Evolutionary conservation across 2,888 invertebrate genomes (phyloP).

Genomic region (Caenorhabditis doughertyi): DNA sequence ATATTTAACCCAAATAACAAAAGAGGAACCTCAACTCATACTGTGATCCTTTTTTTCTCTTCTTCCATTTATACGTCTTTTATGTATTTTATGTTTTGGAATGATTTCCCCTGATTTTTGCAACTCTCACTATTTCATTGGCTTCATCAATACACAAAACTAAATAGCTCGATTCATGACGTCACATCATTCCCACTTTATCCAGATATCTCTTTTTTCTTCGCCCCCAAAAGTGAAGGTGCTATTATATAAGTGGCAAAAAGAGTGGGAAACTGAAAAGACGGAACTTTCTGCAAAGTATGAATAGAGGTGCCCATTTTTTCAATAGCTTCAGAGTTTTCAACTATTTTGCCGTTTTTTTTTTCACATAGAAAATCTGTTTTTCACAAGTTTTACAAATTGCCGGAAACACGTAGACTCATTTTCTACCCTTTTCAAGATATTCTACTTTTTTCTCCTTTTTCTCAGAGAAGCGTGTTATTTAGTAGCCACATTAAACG

Average conservation of each 20-base stretch:
- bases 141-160: constrained; percentile 18
- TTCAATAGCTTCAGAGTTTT: constrained; percentile 16
- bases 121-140: constrained; percentile 4
- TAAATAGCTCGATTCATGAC: constrained; percentile 36
- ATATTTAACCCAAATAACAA: constrained; percentile 59
- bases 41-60: constrained; percentile 44
- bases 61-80: neutral
- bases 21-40: constrained; percentile 52
- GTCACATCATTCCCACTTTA: constrained; percentile 29
- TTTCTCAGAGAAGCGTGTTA: constrained; percentile 1
- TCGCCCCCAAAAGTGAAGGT: constrained; percentile 14
- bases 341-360: neutral
- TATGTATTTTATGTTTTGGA: neutral
- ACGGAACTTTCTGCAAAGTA: neutral
- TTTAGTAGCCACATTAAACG: constrained; percentile 36
- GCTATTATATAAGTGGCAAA: constrained; percentile 42
- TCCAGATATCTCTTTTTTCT: constrained; percentile 20
- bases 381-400: constrained; percentile 52
- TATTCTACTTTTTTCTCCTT: constrained; percentile 9
- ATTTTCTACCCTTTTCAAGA: constrained; percentile 15
- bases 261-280: constrained; percentile 23
- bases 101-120: constrained; percentile 4
- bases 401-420: constrained; percentile 55
- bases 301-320: constrained; percentile 29
- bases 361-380: neutral